Percentiles rank a stretch among this genome's conserved stretches.
Evolutionary conservation across 2,797 vertebrate species (phyloP).

Genomic region (Halcyon chelicuti): DNA sequence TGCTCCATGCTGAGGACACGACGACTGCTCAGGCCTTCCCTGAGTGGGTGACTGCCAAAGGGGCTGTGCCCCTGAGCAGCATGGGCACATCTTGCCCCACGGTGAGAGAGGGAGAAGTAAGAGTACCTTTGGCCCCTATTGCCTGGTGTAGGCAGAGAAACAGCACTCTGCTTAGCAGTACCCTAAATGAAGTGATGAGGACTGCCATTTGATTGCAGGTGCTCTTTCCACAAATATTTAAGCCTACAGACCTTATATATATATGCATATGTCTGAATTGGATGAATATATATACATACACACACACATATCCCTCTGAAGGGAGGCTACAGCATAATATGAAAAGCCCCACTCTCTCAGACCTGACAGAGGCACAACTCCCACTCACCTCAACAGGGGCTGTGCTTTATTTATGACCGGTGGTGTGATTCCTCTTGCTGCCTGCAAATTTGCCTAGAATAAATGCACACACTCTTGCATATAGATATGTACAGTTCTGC

Average conservation of each 20-base stretch:
- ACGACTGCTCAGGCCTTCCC: fast-evolving
- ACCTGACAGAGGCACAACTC: neutral
- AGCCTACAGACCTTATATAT: neutral
- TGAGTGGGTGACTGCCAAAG: fast-evolving
- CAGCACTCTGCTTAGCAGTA: neutral
- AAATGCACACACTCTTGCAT: neutral
- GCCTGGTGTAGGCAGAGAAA: neutral
- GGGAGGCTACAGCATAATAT: neutral
- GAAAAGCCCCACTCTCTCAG: neutral
- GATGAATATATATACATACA: neutral
- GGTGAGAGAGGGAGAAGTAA: fast-evolving
- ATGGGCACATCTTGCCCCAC: fast-evolving
- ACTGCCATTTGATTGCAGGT: neutral
- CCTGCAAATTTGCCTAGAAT: constrained; percentile 17
- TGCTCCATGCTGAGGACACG: fast-evolving
- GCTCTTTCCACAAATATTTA: neutral
- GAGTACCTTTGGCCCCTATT: neutral
- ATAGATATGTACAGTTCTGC: neutral
- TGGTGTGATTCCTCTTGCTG: neutral
- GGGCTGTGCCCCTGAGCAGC: neutral
- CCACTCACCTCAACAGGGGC: neutral
- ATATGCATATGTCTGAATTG: neutral
- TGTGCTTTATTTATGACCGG: neutral
- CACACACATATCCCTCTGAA: neutral
- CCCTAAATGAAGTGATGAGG: neutral